Evolutionary conservation across 2,888 invertebrate species (phyloP), one percentile per base, ranked within the genome.

Genomic region (Coelinius sp.): DNA sequence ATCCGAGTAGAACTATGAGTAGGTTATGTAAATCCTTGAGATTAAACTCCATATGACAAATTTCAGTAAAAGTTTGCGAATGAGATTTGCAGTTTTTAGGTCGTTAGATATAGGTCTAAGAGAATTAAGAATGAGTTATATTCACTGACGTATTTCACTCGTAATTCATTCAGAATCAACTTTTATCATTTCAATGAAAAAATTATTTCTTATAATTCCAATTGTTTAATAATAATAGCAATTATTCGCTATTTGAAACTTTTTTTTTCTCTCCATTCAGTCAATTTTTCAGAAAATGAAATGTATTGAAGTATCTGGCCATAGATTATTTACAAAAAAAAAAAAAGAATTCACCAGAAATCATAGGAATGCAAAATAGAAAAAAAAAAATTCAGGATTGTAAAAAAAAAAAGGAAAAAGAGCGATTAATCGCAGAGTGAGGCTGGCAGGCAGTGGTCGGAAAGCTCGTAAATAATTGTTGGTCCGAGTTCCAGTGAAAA

Each of bases 401-500:
- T 17, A 22, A 41, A 41, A 24, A 56, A 56, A 56, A 53, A 27
- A n/a, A n/a, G n/a, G n/a, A n/a, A n/a, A n/a, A 63, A 63, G 41
- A 38, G 22, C 24, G 41, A 63, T 24, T 22, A 63, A 49, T 49
- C 38, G 38, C 20, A 0, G 41, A 38, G 35, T 25, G 63, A 63
- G 41, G 22, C 20, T 63, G 63, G 63, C 41, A 41, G 20, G 24
- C 41, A 63, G 38, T 63, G 63, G 63, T 63, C 72, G 44, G 46
- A 63, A 68, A 49, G 72, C 41, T 63, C 72, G 72, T 72, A 72
- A 72, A 72, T 72, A 72, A 68, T 72, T 64, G 62, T 35, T 27
- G 17, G 8, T 24, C 24, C 52, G 68, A 68, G 72, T 10, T 68
- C 44, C 72, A 52, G 72, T 52, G 44, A 66, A 71, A 71, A 71